A percentile compares a stretch with the other conserved stretches of the same genome.
These are phyloP conservation scores for Anolis sagrei DNA, from an alignment of 2,113 vertebrate species.

Conservation along the genomic window DNA sequence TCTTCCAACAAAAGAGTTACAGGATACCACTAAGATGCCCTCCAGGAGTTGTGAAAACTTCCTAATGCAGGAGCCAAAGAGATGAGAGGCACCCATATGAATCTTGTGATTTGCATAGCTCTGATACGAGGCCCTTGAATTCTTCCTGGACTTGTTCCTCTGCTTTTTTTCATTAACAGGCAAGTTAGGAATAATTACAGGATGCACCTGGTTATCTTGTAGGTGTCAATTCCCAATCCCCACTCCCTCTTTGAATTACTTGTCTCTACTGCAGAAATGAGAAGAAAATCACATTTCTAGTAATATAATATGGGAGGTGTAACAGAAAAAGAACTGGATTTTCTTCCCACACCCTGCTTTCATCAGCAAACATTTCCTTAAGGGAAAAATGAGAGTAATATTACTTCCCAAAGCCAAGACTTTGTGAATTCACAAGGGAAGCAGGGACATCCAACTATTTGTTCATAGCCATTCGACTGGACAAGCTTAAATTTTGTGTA, in stretches of 20 bases:
- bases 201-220: accelerated
- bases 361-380: not conserved
- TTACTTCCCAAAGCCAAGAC: not conserved
- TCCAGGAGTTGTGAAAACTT: not conserved
- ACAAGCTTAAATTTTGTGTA: conserved; percentile 35
- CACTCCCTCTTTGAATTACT: not conserved
- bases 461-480: conserved; percentile 20
- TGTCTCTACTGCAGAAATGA: not conserved
- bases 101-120: not conserved
- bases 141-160: not conserved
- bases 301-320: accelerated
- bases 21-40: not conserved
- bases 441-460: not conserved
- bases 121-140: accelerated
- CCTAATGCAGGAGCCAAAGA: not conserved
- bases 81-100: not conserved
- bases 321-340: not conserved
- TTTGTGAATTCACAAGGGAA: too few relatives aligned
- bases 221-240: too few relatives aligned
- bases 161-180: not conserved
- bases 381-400: not conserved
- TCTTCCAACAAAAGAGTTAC: accelerated
- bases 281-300: not conserved
- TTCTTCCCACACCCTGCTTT: too few relatives aligned
- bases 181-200: not conserved